These are phyloP conservation scores for Pteronura brasiliensis DNA, from an alignment of 2,113 vertebrate species.

Conservation along the genomic window DNA sequence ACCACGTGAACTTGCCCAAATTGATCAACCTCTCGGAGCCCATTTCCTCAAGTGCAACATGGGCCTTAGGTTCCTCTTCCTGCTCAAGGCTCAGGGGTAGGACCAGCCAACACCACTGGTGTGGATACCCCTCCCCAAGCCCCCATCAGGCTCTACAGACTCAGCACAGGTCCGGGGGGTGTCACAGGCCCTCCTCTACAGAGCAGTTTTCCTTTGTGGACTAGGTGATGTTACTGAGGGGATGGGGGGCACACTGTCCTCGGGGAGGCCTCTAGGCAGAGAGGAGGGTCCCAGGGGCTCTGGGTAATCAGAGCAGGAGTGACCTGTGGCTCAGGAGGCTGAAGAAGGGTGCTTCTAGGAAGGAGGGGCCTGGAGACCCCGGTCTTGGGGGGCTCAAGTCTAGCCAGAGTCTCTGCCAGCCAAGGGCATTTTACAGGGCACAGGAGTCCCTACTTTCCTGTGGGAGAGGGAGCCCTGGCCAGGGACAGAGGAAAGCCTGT, in stretches of 20 bases:
- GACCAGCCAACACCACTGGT: too few species aligned
- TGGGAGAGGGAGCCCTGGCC: not conserved
- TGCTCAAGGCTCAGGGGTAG: not conserved
- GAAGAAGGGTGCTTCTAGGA: not conserved
- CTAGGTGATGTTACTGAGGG: not conserved
- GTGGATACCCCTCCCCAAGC: not conserved
- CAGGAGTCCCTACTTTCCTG: not conserved
- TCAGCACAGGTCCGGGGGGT: not conserved
- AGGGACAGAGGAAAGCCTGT: not conserved
- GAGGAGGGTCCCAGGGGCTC: not conserved
- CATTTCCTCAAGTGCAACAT: not conserved
- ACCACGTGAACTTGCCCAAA: not conserved
- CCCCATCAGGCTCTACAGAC: not conserved
- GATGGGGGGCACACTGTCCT: fast-evolving
- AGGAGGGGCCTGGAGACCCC: fast-evolving
- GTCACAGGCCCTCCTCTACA: not conserved
- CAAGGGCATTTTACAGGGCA: not conserved
- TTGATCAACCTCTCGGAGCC: not conserved
- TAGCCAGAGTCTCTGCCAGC: not conserved
- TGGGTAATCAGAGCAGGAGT: not conserved
- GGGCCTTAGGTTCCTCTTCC: not conserved
- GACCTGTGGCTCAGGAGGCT: not conserved
- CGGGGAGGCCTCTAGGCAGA: not conserved
- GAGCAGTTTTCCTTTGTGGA: not conserved
- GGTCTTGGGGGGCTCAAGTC: not conserved